These are phyloP conservation scores for Pachypsylla venusta DNA, from an alignment of 1,140 invertebrate genomes.

Conservation along the genomic window DNA sequence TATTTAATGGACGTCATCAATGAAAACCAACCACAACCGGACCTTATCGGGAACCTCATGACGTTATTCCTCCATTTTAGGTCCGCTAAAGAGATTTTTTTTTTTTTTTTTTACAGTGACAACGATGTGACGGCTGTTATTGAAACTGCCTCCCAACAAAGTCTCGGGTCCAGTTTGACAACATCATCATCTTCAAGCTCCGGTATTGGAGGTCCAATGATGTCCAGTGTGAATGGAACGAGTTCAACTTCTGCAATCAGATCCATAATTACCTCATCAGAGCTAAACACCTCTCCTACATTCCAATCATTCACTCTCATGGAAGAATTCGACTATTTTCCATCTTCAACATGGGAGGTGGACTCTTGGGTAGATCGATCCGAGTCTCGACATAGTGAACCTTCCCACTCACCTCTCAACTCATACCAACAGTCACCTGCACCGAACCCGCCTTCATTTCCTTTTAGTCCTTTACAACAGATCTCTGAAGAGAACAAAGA, in stretches of 20 bases:
- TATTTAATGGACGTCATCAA: too few relatives aligned
- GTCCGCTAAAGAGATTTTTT: too few relatives aligned
- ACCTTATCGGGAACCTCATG: too few relatives aligned
- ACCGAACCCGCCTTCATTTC: conserved; percentile 35
- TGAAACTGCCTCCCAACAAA: neutral
- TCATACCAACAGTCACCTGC: conserved; percentile 36
- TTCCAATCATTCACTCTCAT: neutral
- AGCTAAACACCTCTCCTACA: neutral
- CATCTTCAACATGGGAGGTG: neutral
- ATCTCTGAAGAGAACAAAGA: conserved; percentile 23
- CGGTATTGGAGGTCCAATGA: conserved; percentile 9
- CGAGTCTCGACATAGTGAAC: conserved; percentile 40
- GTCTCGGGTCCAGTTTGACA: neutral
- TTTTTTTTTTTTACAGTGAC: neutral
- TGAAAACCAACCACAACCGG: too few relatives aligned
- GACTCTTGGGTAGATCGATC: conserved; percentile 30
- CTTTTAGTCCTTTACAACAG: conserved; percentile 41
- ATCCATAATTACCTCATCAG: neutral
- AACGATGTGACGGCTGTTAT: conserved; percentile 5
- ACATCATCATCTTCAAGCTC: too few relatives aligned
- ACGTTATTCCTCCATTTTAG: too few relatives aligned
- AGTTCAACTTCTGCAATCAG: conserved; percentile 8
- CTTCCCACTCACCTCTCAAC: conserved; percentile 33
- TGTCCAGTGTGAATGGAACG: neutral
- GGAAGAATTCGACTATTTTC: conserved; percentile 11